Conservation (phyloP, 2,797 vertebrate species). For the Gallinago solitaria region DNA sequence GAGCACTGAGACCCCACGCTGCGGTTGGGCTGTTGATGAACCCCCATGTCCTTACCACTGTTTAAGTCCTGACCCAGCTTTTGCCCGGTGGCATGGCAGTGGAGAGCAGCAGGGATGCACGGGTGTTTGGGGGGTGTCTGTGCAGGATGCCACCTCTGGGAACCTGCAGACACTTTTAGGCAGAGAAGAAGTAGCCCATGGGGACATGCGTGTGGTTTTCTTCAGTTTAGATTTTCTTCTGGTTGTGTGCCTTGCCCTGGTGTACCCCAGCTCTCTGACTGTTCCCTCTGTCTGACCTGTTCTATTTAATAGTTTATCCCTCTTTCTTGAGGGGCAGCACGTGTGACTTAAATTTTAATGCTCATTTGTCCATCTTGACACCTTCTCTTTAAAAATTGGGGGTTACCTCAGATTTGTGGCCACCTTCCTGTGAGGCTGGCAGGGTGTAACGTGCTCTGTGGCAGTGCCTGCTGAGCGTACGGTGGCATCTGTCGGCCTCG, state of each 20-base stretch:
- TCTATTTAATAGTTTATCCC: not conserved
- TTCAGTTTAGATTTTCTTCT: not conserved
- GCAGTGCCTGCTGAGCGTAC: not conserved
- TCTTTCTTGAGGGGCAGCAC: not conserved
- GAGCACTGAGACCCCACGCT: not conserved
- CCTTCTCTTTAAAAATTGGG: not conserved
- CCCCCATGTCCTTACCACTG: not conserved
- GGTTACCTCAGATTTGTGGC: not conserved
- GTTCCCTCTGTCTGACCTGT: not conserved
- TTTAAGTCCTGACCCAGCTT: not conserved
- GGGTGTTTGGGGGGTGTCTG: not conserved
- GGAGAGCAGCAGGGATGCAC: not conserved
- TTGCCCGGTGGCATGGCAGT: not conserved
- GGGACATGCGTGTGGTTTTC: not conserved
- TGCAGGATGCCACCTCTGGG: not conserved
- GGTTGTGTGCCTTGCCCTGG: not conserved
- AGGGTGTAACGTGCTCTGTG: not conserved
- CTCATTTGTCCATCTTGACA: not conserved
- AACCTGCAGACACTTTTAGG: not conserved
- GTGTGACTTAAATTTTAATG: not conserved
- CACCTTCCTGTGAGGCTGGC: not conserved
- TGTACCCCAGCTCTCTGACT: not conserved
- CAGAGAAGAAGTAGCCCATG: not conserved
- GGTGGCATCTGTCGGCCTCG: not conserved
- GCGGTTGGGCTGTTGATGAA: not conserved